Base-by-base conservation (phyloP, 2,113 vertebrate species). In the Catagonus wagneri region DNA sequence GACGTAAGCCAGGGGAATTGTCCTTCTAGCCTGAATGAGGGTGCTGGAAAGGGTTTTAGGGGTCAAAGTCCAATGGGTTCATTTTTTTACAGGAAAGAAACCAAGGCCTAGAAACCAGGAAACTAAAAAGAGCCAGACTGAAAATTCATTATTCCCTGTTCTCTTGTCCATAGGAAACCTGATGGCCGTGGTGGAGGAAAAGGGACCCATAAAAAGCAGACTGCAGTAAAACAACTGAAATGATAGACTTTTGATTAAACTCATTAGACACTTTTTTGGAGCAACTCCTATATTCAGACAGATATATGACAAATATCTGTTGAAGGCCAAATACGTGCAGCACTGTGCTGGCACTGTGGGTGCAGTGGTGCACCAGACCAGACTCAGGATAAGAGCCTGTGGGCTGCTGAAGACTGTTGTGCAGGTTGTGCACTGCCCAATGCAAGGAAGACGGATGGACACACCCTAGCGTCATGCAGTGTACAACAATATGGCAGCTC, bases 381-480 rank as follows among this genome's bases (percentile, higher is more conserved):
- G 61, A 80, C 44, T 94, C 27, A 12, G 74, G 16, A 13, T 27
- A 12, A 34, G 32, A 23, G 65, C 19, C 44, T 14, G 0, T 0
- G 25, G n/a, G 34, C 65, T 39, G 13, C 60, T 25, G 14, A 5
- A 22, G 71, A 63, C 16, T 2, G 19, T 14, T 14, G 10, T 56
- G 20, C 34, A 39, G 39, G 63, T 8, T 36, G 34, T 29, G 3
- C 1, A 4, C 32, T 56, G 80, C 5, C n/a, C 61, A 58, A 6
- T 12, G 17, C 8, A 2, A 7, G 32, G 54, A n/a, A 20, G n/a
- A 27, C 25, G 32, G 6, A 2, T 27, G 52, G 50, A n/a, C 7
- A 2, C 6, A 32, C 3, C 2, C 7, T 3, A 12, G 20, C 13
- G 10, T 0, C 1, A 1, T 0, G 13, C 15, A 39, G 44, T 2